phyloP scores from a whole-genome alignment of 1,140 invertebrate species.

The Drosophila santomea region DNA sequence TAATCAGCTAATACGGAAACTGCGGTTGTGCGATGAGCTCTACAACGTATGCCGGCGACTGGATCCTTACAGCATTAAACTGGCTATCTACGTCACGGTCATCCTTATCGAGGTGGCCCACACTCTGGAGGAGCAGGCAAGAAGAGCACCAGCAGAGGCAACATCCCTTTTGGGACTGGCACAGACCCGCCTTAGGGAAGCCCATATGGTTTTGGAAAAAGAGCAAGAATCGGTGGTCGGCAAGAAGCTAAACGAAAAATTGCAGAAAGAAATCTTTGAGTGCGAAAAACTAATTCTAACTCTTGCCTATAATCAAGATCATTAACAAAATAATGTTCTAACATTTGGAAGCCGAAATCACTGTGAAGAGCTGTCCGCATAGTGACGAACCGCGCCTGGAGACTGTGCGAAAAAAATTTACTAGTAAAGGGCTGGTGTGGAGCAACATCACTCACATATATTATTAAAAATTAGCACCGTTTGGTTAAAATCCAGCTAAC shows the following conservation, averaged over 20 bases:
- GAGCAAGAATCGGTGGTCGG: constrained; percentile 75
- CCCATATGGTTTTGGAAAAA: constrained; percentile 60
- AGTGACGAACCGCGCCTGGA: too few species aligned
- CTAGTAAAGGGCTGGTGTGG: too few species aligned
- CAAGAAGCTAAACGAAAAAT: constrained; percentile 66
- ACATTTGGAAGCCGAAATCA: too few species aligned
- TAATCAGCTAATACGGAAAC: constrained; percentile 88
- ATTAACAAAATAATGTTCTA: neutral
- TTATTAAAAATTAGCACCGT: too few species aligned
- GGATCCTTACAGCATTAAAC: constrained; percentile 89
- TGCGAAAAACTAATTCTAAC: constrained; percentile 56
- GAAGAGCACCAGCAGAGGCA: constrained; percentile 76
- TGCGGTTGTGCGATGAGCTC: constrained; percentile 89
- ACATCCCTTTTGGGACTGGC: constrained; percentile 30
- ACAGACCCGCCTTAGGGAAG: constrained; percentile 58
- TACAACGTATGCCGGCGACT: constrained; percentile 87
- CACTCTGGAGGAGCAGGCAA: constrained; percentile 86
- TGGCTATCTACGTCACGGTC: constrained; percentile 90
- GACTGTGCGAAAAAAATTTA: too few species aligned
- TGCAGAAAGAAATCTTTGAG: constrained; percentile 56
- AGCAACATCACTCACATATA: too few species aligned
- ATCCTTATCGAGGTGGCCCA: constrained; percentile 89
- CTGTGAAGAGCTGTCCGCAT: too few species aligned
- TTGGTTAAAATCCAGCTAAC: too few species aligned
- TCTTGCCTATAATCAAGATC: constrained; percentile 17